Evolutionary conservation across 2,888 invertebrate genomes (phyloP).

Genomic region (Tricholauxania praeusta): DNA sequence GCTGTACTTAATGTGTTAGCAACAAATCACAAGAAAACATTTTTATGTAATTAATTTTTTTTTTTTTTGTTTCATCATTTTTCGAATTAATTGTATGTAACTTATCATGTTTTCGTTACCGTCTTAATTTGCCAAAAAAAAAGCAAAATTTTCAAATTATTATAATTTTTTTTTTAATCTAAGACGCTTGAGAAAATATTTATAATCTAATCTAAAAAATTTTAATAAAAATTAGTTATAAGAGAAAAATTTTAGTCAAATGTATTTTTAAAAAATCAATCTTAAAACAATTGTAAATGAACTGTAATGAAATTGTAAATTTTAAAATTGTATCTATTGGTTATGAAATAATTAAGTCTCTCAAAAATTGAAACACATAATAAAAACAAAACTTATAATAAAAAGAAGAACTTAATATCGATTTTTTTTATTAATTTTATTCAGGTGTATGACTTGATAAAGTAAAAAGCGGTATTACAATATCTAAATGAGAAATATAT

Average conservation of each 20-base stretch:
- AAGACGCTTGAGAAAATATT: neutral
- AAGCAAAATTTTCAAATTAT: too few relatives aligned
- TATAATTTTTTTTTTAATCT: neutral
- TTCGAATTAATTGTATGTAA: too few relatives aligned
- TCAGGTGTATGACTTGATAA: too few relatives aligned
- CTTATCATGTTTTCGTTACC: neutral
- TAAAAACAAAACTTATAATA: too few relatives aligned
- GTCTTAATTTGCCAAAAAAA: constrained; percentile 3
- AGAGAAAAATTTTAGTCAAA: constrained; percentile 32
- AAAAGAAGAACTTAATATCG: neutral
- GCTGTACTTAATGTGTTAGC: too few relatives aligned
- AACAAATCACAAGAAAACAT: too few relatives aligned
- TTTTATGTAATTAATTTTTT: too few relatives aligned
- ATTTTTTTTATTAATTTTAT: neutral
- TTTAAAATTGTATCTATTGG: constrained; percentile 6
- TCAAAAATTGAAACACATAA: constrained; percentile 6
- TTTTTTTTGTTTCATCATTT: too few relatives aligned
- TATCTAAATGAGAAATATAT: too few relatives aligned
- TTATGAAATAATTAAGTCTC: neutral
- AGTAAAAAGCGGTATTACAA: too few relatives aligned
- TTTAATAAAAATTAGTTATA: constrained; percentile 6
- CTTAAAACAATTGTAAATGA: constrained; percentile 9
- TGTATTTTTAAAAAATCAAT: constrained; percentile 27
- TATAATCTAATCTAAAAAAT: neutral
- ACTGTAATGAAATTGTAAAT: neutral